Percentiles rank a stretch among this genome's conserved stretches.
Evolutionary conservation across 2,888 invertebrate genomes (phyloP).

Genomic region (Andrena flavipes): DNA sequence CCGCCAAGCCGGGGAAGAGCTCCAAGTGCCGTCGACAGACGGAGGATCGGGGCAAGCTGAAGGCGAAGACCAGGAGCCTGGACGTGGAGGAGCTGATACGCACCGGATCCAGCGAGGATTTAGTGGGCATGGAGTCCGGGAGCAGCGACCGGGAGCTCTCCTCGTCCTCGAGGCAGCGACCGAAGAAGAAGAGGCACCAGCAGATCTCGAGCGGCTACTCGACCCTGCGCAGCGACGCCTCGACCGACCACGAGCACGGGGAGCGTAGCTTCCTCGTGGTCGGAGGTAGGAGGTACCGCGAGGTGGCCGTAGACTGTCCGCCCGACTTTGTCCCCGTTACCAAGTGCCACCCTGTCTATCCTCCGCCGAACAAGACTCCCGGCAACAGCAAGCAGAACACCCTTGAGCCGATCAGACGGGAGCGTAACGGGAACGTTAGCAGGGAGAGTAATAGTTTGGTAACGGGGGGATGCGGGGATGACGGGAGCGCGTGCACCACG

Average conservation of each 20-base stretch:
- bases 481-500: constrained; percentile 42
- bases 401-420: constrained; percentile 65
- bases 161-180: constrained; percentile 67
- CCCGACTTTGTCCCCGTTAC: constrained; percentile 82
- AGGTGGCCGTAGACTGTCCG: constrained; percentile 83
- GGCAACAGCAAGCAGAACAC: constrained; percentile 72
- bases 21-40: constrained; percentile 1
- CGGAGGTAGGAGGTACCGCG: constrained; percentile 78
- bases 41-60: constrained; percentile 42
- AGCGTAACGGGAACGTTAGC: constrained; percentile 44
- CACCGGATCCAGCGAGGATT: constrained; percentile 79
- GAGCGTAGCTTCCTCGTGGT: constrained; percentile 76
- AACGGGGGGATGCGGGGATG: constrained; percentile 26
- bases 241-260: constrained; percentile 73
- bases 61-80: constrained; percentile 65
- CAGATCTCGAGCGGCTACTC: constrained; percentile 83
- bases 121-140: constrained; percentile 66
- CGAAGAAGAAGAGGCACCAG: constrained; percentile 77
- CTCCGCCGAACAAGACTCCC: constrained; percentile 79
- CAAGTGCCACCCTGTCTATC: constrained; percentile 83
- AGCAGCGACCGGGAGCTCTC: constrained; percentile 49
- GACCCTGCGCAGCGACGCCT: constrained; percentile 81
- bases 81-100: constrained; percentile 77
- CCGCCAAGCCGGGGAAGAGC: constrained; percentile 13
- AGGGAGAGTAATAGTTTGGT: constrained; percentile 13